Conservation (phyloP, 2,113 vertebrate genomes). For the Malurus alboscapulatus region DNA sequence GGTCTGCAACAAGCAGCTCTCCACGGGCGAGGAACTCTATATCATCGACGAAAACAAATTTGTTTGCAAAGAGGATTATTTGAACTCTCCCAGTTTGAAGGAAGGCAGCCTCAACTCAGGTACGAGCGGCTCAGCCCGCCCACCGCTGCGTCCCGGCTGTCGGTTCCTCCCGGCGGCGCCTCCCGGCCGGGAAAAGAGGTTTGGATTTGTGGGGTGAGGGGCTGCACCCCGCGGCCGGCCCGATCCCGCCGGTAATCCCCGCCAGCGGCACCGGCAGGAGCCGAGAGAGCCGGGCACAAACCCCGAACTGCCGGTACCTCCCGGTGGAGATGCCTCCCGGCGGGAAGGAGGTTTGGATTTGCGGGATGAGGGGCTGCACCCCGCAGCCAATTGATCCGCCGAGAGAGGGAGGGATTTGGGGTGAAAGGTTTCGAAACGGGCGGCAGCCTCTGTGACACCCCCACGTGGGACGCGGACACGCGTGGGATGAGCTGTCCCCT, state of each 20-base stretch:
- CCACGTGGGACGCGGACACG: not conserved
- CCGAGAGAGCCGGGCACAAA: not conserved
- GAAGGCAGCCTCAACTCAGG: slow-evolving; percentile 96
- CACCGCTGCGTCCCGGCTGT: not conserved
- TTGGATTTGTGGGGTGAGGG: not conserved
- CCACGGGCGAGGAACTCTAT: slow-evolving; percentile 96
- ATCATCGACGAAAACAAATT: slow-evolving; percentile 98
- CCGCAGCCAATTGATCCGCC: not conserved
- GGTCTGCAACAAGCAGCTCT: slow-evolving; percentile 98
- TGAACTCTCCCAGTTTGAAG: slow-evolving; percentile 87
- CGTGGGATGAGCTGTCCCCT: not conserved
- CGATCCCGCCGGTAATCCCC: no score
- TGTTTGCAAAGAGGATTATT: slow-evolving; percentile 96
- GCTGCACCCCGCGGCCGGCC: not conserved
- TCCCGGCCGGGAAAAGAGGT: not conserved
- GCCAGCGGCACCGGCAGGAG: not conserved
- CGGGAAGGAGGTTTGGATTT: not conserved
- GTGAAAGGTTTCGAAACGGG: not conserved
- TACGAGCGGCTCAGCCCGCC: slow-evolving; percentile 58
- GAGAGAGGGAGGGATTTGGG: not conserved
- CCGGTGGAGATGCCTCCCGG: not conserved
- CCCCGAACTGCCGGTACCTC: not conserved
- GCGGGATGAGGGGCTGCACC: not conserved
- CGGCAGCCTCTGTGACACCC: not conserved
- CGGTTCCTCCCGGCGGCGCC: not conserved